Evolutionary conservation across 2,888 invertebrate species (phyloP).

Genomic region (Dyspetes luteomarginatus): DNA sequence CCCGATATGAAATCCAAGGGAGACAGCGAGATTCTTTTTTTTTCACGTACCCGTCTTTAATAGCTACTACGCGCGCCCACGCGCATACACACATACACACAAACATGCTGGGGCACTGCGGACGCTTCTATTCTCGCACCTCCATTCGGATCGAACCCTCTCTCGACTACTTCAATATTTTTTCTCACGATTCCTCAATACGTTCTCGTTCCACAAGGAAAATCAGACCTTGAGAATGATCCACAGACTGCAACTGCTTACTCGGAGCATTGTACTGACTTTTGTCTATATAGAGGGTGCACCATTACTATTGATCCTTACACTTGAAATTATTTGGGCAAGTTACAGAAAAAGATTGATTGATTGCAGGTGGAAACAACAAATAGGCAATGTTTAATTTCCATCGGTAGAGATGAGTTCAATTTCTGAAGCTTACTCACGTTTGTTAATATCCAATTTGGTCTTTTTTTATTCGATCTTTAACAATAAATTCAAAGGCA

Average conservation of each 20-base stretch:
- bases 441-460: too few species aligned
- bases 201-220: conserved; percentile 28
- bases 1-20: conserved; percentile 10
- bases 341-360: neutral
- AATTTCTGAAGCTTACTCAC: too few species aligned
- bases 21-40: conserved; percentile 53
- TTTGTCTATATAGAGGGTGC: conserved; percentile 12
- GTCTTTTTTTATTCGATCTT: too few species aligned
- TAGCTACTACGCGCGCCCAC: conserved; percentile 24
- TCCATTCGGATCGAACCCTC: conserved; percentile 14
- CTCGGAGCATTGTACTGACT: conserved; percentile 52
- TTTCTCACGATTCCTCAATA: conserved; percentile 62
- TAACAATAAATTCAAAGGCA: too few species aligned
- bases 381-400: neutral
- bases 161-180: conserved; percentile 35
- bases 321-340: neutral
- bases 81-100: neutral
- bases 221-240: conserved; percentile 66
- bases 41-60: conserved; percentile 41
- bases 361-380: neutral
- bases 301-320: neutral
- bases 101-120: too few species aligned
- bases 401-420: neutral
- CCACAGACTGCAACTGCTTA: conserved; percentile 47
- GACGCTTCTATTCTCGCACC: conserved; percentile 45